Percentiles rank a stretch among this genome's conserved stretches.
These are phyloP conservation scores for Malacoctenus gilli DNA, from an alignment of 2,797 vertebrate species.

Conservation along the genomic window DNA sequence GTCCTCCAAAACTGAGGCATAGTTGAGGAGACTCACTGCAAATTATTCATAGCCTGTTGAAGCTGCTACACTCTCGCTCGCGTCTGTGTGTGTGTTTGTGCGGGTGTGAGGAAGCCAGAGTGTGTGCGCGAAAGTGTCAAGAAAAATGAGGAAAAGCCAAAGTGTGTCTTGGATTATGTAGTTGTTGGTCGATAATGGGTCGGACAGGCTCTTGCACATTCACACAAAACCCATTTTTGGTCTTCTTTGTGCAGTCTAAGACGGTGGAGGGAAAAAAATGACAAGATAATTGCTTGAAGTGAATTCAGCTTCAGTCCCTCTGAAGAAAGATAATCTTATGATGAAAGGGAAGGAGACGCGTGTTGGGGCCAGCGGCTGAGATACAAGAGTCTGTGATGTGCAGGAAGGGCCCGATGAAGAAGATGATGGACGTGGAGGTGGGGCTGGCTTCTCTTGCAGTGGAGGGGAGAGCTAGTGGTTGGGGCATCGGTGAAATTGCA, in stretches of 20 bases:
- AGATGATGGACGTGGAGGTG: not conserved
- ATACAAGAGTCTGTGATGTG: slow-evolving; percentile 9
- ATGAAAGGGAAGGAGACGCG: slow-evolving; percentile 9
- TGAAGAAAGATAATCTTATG: slow-evolving; percentile 12
- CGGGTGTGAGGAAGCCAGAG: slow-evolving; percentile 4
- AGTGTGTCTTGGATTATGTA: slow-evolving; percentile 46
- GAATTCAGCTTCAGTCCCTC: slow-evolving; percentile 15
- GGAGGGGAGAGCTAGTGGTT: not conserved
- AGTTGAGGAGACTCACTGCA: slow-evolving; percentile 49
- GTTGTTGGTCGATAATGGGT: slow-evolving; percentile 57
- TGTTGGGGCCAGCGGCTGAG: slow-evolving; percentile 2
- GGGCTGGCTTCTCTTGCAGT: not conserved
- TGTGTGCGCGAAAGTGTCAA: slow-evolving; percentile 9
- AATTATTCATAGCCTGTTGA: slow-evolving; percentile 71
- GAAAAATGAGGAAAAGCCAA: slow-evolving; percentile 43
- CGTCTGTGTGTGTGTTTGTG: slow-evolving; percentile 11
- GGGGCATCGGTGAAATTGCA: slow-evolving; percentile 15
- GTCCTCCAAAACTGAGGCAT: slow-evolving; percentile 40
- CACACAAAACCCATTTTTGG: too few species aligned
- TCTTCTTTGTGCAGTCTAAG: too few species aligned
- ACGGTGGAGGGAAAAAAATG: too few species aligned
- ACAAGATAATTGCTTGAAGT: slow-evolving; percentile 25
- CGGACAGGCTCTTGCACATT: not conserved
- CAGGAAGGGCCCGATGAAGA: not conserved
- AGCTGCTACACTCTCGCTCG: slow-evolving; percentile 29